A percentile compares a stretch with the other conserved stretches of the same genome.
phyloP scores from a whole-genome alignment of 2,888 invertebrate genomes.

The Brenthis ino region DNA sequence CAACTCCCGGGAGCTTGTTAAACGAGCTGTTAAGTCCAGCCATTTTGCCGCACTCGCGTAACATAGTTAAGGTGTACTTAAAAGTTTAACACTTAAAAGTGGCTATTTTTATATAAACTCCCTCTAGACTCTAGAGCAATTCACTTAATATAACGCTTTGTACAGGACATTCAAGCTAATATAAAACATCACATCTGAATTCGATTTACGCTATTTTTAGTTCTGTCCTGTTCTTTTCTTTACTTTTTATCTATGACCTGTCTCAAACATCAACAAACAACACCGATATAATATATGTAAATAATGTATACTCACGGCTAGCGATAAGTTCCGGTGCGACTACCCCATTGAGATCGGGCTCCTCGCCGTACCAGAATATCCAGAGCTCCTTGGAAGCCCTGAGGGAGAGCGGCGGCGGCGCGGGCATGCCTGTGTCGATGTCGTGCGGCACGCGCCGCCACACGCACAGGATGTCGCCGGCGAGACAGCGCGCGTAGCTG shows the following conservation, averaged over 20 bases:
- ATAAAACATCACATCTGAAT: too few relatives aligned
- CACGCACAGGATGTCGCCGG: conserved; percentile 97
- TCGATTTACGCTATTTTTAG: too few relatives aligned
- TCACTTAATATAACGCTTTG: neutral
- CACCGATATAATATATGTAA: neutral
- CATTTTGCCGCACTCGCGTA: conserved; percentile 50
- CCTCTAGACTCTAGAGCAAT: conserved; percentile 3
- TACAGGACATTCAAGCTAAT: too few relatives aligned
- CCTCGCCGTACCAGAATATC: conserved; percentile 99
- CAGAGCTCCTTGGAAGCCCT: conserved; percentile 97
- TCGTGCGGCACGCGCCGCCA: conserved; percentile 92
- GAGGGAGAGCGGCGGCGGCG: conserved; percentile 89
- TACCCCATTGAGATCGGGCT: conserved; percentile 93
- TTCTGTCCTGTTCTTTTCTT: too few relatives aligned
- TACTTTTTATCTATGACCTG: neutral
- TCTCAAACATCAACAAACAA: neutral
- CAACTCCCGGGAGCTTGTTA: conserved; percentile 55
- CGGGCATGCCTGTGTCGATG: conserved; percentile 78
- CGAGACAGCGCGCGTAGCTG: conserved; percentile 94
- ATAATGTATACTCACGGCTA: conserved; percentile 87
- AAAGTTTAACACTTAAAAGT: conserved; percentile 13
- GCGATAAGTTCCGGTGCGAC: conserved; percentile 92
- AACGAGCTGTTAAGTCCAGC: conserved; percentile 70
- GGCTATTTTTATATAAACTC: neutral
- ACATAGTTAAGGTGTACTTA: conserved; percentile 28